These are phyloP conservation scores for Dreissena polymorpha DNA, from an alignment of 1,140 invertebrate genomes.

Conservation along the genomic window DNA sequence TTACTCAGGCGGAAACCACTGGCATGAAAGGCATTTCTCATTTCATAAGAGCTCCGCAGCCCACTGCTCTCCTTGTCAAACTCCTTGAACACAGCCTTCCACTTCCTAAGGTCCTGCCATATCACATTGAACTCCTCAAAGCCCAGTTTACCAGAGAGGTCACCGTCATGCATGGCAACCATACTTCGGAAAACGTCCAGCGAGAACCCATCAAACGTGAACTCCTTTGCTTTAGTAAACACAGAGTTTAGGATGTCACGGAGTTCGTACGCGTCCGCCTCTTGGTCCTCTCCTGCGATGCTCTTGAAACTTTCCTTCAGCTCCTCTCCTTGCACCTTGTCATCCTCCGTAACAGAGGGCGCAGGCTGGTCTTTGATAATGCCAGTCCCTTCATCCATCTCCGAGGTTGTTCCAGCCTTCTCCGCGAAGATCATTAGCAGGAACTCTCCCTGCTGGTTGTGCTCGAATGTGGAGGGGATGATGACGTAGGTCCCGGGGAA, in stretches of 20 bases:
- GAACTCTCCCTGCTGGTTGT: conserved; percentile 97
- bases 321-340: conserved; percentile 78
- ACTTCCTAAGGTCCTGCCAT: conserved; percentile 92
- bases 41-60: conserved; percentile 90
- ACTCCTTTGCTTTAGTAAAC: conserved; percentile 92
- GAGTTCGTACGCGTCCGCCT: conserved; percentile 96
- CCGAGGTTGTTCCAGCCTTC: conserved; percentile 82
- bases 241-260: conserved; percentile 95
- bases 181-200: conserved; percentile 96
- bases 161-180: conserved; percentile 98
- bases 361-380: conserved; percentile 69
- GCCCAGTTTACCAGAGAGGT: no score
- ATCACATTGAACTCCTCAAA: no score
- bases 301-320: conserved; percentile 93
- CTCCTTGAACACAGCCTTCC: conserved; percentile 94
- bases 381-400: conserved; percentile 75
- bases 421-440: conserved; percentile 97
- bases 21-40: conserved; percentile 89
- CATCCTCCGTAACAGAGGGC: conserved; percentile 67
- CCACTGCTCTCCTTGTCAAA: conserved; percentile 92
- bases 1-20: conserved; percentile 92
- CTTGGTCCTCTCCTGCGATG: conserved; percentile 93
- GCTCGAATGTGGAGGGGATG: conserved; percentile 98
- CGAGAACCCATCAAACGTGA: conserved; percentile 91
- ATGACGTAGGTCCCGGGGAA: conserved; percentile 97